A percentile compares a stretch with the other conserved stretches of the same genome.
phyloP scores from a whole-genome alignment of 2,888 invertebrate genomes.

The Tinea pellionella region DNA sequence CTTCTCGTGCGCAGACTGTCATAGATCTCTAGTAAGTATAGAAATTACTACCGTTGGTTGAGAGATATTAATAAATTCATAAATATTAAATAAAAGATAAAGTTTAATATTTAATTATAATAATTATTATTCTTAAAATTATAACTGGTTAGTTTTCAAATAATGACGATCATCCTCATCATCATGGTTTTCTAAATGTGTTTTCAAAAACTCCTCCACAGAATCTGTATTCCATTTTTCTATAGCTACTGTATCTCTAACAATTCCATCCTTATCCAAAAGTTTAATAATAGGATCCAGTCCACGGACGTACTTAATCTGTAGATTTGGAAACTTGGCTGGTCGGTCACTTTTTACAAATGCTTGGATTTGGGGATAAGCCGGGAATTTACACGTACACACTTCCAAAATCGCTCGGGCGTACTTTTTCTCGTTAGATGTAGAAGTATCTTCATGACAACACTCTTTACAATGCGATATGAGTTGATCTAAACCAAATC shows the following conservation, averaged over 20 bases:
- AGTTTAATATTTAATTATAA: not conserved
- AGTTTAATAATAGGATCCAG: slow-evolving; percentile 94
- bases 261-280: slow-evolving; percentile 84
- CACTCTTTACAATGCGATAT: slow-evolving; percentile 81
- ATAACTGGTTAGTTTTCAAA: slow-evolving; percentile 72
- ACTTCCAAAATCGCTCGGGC: slow-evolving; percentile 94
- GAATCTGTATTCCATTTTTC: slow-evolving; percentile 99
- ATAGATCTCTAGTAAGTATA: slow-evolving; percentile 76
- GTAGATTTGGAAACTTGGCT: slow-evolving; percentile 89
- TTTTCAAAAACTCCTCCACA: slow-evolving; percentile 94
- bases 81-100: slow-evolving; percentile 2
- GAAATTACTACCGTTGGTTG: no score
- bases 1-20: slow-evolving; percentile 91
- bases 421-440: slow-evolving; percentile 78
- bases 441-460: slow-evolving; percentile 79
- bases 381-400: slow-evolving; percentile 98
- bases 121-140: slow-evolving; percentile 20
- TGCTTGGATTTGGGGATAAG: slow-evolving; percentile 98
- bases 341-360: slow-evolving; percentile 95
- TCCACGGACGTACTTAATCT: slow-evolving; percentile 93
- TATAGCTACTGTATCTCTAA: slow-evolving; percentile 91
- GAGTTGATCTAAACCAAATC: slow-evolving; percentile 77
- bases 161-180: slow-evolving; percentile 65
- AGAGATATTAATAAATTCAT: no score
- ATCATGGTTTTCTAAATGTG: slow-evolving; percentile 78